Conservation (phyloP, 2,888 invertebrate genomes). For the Aspidiotus destructor region DNA sequence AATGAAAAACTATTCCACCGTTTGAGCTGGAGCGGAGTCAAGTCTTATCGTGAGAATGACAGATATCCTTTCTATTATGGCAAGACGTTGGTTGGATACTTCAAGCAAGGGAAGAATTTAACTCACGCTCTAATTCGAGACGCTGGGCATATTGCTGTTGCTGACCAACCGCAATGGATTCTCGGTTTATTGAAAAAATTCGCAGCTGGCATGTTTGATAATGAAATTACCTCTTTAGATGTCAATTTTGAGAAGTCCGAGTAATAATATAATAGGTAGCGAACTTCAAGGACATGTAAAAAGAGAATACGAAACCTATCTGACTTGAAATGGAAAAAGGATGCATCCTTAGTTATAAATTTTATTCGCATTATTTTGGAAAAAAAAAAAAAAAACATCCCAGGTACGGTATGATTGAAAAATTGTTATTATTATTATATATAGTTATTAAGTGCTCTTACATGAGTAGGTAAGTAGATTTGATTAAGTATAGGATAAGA, state of each 20-base stretch:
- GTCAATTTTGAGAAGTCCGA: background rate
- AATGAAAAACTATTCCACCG: slow-evolving; percentile 40
- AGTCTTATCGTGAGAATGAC: slow-evolving; percentile 54
- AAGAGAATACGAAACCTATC: too few relatives aligned
- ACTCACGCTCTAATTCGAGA: slow-evolving; percentile 62
- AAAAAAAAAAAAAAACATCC: too few relatives aligned
- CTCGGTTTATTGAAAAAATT: slow-evolving; percentile 61
- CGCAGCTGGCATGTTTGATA: slow-evolving; percentile 41
- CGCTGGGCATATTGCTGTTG: slow-evolving; percentile 72
- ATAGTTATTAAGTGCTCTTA: too few relatives aligned
- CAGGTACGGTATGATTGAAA: too few relatives aligned
- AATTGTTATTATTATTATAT: too few relatives aligned
- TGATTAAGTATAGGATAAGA: too few relatives aligned
- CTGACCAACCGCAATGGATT: slow-evolving; percentile 67
- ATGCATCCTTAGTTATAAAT: too few relatives aligned
- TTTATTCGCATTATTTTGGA: too few relatives aligned
- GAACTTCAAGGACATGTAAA: too few relatives aligned
- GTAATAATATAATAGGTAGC: too few relatives aligned
- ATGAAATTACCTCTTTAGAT: background rate
- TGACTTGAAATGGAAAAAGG: too few relatives aligned
- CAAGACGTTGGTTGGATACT: slow-evolving; percentile 62
- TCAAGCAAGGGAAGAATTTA: slow-evolving; percentile 58
- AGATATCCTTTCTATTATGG: slow-evolving; percentile 59
- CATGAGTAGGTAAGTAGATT: too few relatives aligned
- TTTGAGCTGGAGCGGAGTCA: slow-evolving; percentile 56